These are phyloP conservation scores for Drosophila teissieri DNA, from an alignment of 1,140 invertebrate species.

Conservation along the genomic window DNA sequence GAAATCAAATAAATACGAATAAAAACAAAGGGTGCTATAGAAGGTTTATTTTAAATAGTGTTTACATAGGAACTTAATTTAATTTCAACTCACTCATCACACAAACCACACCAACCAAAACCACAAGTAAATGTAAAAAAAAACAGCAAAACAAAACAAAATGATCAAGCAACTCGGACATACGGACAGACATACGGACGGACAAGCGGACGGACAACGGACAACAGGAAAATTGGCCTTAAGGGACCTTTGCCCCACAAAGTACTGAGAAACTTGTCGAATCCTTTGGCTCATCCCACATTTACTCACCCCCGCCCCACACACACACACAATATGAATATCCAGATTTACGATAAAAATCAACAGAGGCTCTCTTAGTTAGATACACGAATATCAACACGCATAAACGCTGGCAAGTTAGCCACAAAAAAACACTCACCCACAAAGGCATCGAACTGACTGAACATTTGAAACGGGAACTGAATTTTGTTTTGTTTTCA, in stretches of 20 bases:
- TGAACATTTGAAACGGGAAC: conserved; percentile 53
- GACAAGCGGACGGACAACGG: conserved; percentile 24
- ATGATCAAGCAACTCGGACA: conserved; percentile 64
- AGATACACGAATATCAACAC: conserved; percentile 47
- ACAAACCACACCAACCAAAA: conserved; percentile 40
- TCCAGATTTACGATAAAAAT: conserved; percentile 52
- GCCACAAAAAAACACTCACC: conserved; percentile 59
- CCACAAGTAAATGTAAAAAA: conserved; percentile 67
- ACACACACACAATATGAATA: conserved; percentile 36
- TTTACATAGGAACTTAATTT: conserved; percentile 69
- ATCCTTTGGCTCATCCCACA: conserved; percentile 50
- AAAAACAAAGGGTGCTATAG: conserved; percentile 84
- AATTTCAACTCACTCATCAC: conserved; percentile 54
- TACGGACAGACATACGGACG: conserved; percentile 15
- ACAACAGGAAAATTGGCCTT: conserved; percentile 13
- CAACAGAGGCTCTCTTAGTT: conserved; percentile 82
- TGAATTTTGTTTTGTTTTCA: conserved; percentile 79
- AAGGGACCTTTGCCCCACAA: conserved; percentile 29
- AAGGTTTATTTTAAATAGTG: conserved; percentile 84
- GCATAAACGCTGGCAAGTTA: conserved; percentile 48
- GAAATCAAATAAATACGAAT: conserved; percentile 65
- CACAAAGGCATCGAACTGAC: conserved; percentile 45
- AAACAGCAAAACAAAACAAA: conserved; percentile 76
- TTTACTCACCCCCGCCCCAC: conserved; percentile 18
- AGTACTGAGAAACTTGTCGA: conserved; percentile 75